Percentiles rank a stretch among this genome's conserved stretches.
These are phyloP conservation scores for Cyprinella venusta DNA, from an alignment of 2,797 vertebrate genomes.

Conservation along the genomic window DNA sequence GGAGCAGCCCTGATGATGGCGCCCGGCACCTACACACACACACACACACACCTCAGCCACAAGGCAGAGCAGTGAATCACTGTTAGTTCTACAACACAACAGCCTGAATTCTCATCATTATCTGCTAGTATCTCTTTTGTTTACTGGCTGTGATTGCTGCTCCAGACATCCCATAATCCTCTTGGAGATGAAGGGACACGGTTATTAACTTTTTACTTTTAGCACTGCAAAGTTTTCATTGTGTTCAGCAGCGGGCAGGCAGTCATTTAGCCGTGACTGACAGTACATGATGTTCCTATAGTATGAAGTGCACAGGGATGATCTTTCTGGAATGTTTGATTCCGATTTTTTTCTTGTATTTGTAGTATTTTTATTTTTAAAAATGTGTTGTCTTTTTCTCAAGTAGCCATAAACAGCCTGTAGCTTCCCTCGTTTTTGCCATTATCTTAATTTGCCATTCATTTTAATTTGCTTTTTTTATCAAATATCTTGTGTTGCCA, in stretches of 20 bases:
- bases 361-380: too few relatives aligned
- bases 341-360: neutral
- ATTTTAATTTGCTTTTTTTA: neutral
- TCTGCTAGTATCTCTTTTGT: conserved; percentile 33
- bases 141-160: conserved; percentile 21
- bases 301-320: neutral
- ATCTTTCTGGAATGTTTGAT: neutral
- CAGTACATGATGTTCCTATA: neutral
- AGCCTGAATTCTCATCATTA: conserved; percentile 34
- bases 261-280: neutral
- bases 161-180: conserved; percentile 6
- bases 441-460: too few relatives aligned
- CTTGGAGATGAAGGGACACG: neutral
- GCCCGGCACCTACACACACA: conserved; percentile 3
- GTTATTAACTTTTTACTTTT: conserved; percentile 15
- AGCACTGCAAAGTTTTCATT: neutral
- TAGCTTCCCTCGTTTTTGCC: too few relatives aligned
- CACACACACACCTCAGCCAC: conserved; percentile 8
- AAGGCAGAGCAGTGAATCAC: conserved; percentile 13
- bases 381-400: too few relatives aligned
- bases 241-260: neutral
- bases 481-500: neutral
- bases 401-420: too few relatives aligned
- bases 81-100: conserved; percentile 21
- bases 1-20: conserved; percentile 32